These are phyloP conservation scores for Aphelocoma californica DNA, from an alignment of 2,797 vertebrate genomes.

Conservation along the genomic window DNA sequence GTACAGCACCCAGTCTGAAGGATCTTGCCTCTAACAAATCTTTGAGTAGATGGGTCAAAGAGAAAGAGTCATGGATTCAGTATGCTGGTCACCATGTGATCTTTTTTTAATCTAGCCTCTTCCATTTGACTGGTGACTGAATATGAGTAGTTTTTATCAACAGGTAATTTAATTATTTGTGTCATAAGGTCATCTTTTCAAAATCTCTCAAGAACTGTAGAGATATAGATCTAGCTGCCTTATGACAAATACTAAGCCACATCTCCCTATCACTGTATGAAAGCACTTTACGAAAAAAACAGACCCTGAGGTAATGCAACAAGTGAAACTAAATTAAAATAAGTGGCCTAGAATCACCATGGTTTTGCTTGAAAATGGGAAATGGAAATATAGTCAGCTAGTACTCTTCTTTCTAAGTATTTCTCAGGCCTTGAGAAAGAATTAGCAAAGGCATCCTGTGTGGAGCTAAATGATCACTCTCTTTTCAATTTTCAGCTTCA, in stretches of 20 bases:
- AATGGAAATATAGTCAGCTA: background rate
- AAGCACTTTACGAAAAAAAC: background rate
- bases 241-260: background rate
- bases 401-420: background rate
- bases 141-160: background rate
- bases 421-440: background rate
- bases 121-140: background rate
- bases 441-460: background rate
- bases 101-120: background rate
- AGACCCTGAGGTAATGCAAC: background rate
- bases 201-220: background rate
- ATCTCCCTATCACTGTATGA: background rate
- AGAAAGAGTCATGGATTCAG: background rate
- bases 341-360: background rate
- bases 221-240: background rate
- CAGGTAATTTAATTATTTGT: background rate
- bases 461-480: background rate
- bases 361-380: background rate
- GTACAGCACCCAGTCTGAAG: background rate
- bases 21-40: fast-evolving
- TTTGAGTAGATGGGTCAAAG: background rate
- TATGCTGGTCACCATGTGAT: fast-evolving
- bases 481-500: background rate
- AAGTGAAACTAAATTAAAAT: background rate
- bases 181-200: background rate